A percentile compares a stretch with the other conserved stretches of the same genome.
Conservation (phyloP, 1,140 invertebrate species). For the Pseudomyrmex pallidus region DNA sequence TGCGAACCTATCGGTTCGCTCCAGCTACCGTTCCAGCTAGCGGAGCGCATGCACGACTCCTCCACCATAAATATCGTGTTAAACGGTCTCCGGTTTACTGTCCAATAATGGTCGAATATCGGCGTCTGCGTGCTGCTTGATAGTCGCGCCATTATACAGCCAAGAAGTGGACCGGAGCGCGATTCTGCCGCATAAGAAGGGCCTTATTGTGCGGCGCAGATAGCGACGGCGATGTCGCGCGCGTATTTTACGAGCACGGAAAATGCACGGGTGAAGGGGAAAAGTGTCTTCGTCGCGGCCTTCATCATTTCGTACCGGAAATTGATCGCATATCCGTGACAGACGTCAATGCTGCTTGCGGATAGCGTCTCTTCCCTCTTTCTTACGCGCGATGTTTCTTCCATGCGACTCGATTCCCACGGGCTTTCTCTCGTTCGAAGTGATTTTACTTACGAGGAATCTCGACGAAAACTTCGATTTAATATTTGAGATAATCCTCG, state of each 20-base stretch:
- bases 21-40: conserved; percentile 63
- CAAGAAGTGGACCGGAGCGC: conserved; percentile 23
- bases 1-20: conserved; percentile 72
- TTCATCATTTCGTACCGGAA: conserved; percentile 41
- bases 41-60: conserved; percentile 43
- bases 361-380: not conserved
- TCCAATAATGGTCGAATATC: conserved; percentile 80
- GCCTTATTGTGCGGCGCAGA: conserved; percentile 62
- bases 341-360: conserved; percentile 1
- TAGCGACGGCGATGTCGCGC: conserved; percentile 44
- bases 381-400: conserved; percentile 18
- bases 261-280: not conserved
- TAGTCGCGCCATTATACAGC: conserved; percentile 70
- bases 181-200: conserved; percentile 58
- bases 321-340: conserved; percentile 53
- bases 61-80: conserved; percentile 82
- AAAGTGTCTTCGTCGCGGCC: no score
- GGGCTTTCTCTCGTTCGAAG: not conserved
- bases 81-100: conserved; percentile 80
- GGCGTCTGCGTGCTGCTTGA: conserved; percentile 72
- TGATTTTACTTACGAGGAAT: not conserved
- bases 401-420: conserved; percentile 9
- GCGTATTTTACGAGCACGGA: conserved; percentile 58
- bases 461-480: not conserved
- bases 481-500: not conserved